Conservation (phyloP, 2,888 invertebrate species). For the Rhagonycha lutea region DNA sequence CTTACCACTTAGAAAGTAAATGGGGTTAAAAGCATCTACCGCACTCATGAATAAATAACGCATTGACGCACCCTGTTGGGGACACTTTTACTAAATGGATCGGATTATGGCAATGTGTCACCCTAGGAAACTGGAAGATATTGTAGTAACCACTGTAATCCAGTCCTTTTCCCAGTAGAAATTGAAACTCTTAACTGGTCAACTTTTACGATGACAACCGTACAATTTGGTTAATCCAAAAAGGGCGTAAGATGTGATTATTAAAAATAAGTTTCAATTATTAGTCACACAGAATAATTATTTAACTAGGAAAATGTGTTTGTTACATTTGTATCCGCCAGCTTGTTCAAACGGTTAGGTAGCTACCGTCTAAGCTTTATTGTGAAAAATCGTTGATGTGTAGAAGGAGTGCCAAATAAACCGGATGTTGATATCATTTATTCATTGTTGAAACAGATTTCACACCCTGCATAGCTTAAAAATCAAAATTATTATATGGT, state of each 20-base stretch:
- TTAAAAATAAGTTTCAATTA: neutral
- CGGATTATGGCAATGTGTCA: conserved; percentile 51
- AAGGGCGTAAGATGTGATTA: neutral
- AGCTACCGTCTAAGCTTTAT: conserved; percentile 9
- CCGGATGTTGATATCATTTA: conserved; percentile 38
- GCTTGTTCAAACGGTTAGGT: neutral
- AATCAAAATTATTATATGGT: conserved; percentile 17
- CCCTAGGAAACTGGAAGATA: conserved; percentile 34
- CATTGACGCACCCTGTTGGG: conserved; percentile 39
- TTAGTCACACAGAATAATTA: neutral
- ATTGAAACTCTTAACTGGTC: neutral
- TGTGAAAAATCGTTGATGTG: conserved; percentile 30
- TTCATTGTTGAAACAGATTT: conserved; percentile 35
- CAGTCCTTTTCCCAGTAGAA: conserved; percentile 1
- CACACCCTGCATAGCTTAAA: conserved; percentile 30
- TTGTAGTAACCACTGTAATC: conserved; percentile 11
- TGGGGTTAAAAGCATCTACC: conserved; percentile 54
- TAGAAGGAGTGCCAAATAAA: conserved; percentile 25
- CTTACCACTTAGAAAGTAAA: conserved; percentile 50
- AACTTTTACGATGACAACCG: conserved; percentile 9
- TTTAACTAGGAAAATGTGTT: neutral
- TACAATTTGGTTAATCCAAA: neutral
- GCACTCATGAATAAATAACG: conserved; percentile 55
- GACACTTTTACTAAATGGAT: conserved; percentile 53
- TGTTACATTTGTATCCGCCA: neutral